phyloP scores from a whole-genome alignment of 2,797 vertebrate genomes.

The Carcharodon carcharias region DNA sequence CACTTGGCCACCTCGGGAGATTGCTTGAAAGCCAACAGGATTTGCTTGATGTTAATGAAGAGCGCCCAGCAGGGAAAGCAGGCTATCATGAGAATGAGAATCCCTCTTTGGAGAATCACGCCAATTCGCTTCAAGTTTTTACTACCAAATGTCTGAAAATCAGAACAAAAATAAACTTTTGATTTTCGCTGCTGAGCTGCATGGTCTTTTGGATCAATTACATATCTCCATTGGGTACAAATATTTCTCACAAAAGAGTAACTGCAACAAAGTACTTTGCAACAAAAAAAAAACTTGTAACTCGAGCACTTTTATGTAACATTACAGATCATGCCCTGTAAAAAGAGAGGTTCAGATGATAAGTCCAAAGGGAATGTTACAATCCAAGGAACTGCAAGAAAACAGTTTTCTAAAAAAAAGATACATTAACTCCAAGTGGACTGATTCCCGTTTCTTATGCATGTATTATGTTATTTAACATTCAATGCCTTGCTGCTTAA shows the following conservation, averaged over 20 bases:
- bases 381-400: not conserved
- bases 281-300: not conserved
- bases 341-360: not conserved
- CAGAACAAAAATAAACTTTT: not conserved
- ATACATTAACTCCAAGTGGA: not conserved
- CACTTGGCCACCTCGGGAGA: slow-evolving; percentile 73
- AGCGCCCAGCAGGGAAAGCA: slow-evolving; percentile 84
- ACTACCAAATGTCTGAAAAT: slow-evolving; percentile 69
- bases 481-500: not conserved
- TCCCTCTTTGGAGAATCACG: slow-evolving; percentile 71
- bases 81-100: slow-evolving; percentile 71
- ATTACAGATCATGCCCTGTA: not conserved
- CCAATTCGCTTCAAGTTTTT: slow-evolving; percentile 79
- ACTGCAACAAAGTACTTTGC: not conserved
- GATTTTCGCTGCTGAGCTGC: not conserved
- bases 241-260: not conserved
- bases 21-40: slow-evolving; percentile 69
- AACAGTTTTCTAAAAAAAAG: not conserved
- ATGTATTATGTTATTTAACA: not conserved
- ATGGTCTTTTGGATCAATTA: not conserved
- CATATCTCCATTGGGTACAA: not conserved
- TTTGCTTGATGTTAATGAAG: slow-evolving; percentile 70
- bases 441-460: not conserved
- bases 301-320: not conserved
- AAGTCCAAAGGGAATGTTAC: not conserved